Evolutionary conservation across 2,888 invertebrate genomes (phyloP), one percentile per base, ranked within the genome.

Genomic region (Mythimna ferrago): DNA sequence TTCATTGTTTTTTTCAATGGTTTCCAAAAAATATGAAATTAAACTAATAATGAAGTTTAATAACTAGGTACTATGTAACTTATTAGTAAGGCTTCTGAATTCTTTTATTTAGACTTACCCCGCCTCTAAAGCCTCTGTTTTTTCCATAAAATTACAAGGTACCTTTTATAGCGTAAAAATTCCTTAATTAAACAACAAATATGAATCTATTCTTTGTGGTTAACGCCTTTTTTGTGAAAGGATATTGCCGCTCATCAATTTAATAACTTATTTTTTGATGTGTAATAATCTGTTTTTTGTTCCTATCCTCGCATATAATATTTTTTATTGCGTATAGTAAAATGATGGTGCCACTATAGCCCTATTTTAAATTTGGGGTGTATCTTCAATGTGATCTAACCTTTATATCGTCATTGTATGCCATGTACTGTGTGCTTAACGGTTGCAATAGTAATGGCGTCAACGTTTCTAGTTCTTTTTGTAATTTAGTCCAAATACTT

Each of bases 181-280:
- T 90, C 89, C 87, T 94, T 94, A 95, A 95, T 95, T 94, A 94
- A 94, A 94, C 93, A 93, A 86, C 92, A 93, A 94, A 93, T 93
- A 93, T 90, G 89, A 91, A 89, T 90, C 90, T 86, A 91, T 94
- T 93, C 91, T 92, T 92, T 85, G 90, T 89, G 92, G 92, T 93
- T 93, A 93, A 93, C 94, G 93, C 92, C 91, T 93, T 94, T 93
- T 93, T 93, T 93, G 87, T 92, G 82, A 92, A 92, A 92, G 91
- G 89, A 87, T 91, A 92, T 90, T 87, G 93, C 94, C 93, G 94
- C 94, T 94, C 93, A 93, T 93, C 93, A 93, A 93, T 94, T 92
- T 93, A 93, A 94, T 93, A 93, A 94, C 92, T 92, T 85, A 85
- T 79, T 87, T 92, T 91, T 91, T 91, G 89, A 89, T 91, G 89